phyloP scores from a whole-genome alignment of 35 echinoderm and acorn worm species.

The Heliocidaris erythrogramma region DNA sequence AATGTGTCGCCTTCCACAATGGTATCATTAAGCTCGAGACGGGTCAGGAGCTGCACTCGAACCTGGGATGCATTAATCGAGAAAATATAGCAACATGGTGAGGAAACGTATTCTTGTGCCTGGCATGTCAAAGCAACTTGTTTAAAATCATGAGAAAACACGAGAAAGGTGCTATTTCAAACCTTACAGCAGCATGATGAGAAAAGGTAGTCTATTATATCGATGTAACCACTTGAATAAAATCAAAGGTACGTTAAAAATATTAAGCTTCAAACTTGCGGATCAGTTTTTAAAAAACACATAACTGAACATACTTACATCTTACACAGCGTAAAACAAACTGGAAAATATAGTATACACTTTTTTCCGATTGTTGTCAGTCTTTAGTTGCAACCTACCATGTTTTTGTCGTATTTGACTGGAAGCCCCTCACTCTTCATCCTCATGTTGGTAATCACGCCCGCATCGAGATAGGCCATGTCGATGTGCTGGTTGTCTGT shows the following conservation, averaged over 20 bases:
- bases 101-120: too few species aligned
- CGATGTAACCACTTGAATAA: too few species aligned
- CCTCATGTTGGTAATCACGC: slow-evolving; percentile 81
- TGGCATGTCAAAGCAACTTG: too few species aligned
- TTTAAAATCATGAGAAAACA: not conserved
- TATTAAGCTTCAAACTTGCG: too few species aligned
- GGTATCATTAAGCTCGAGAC: slow-evolving; percentile 74
- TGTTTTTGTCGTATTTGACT: slow-evolving; percentile 25
- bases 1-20: slow-evolving; percentile 71
- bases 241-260: too few species aligned
- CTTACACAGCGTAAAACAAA: too few species aligned
- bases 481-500: slow-evolving; percentile 60
- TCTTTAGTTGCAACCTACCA: not conserved
- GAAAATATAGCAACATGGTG: not conserved
- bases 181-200: not conserved
- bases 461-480: slow-evolving; percentile 62
- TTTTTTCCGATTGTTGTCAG: too few species aligned
- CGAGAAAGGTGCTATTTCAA: not conserved
- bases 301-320: too few species aligned
- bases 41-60: slow-evolving; percentile 75
- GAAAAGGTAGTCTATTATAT: too few species aligned
- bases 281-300: too few species aligned
- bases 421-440: slow-evolving; percentile 32
- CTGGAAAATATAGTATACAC: too few species aligned
- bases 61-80: slow-evolving; percentile 44